Conservation (phyloP, 2,888 invertebrate species). For the Ophioninae sp. region DNA sequence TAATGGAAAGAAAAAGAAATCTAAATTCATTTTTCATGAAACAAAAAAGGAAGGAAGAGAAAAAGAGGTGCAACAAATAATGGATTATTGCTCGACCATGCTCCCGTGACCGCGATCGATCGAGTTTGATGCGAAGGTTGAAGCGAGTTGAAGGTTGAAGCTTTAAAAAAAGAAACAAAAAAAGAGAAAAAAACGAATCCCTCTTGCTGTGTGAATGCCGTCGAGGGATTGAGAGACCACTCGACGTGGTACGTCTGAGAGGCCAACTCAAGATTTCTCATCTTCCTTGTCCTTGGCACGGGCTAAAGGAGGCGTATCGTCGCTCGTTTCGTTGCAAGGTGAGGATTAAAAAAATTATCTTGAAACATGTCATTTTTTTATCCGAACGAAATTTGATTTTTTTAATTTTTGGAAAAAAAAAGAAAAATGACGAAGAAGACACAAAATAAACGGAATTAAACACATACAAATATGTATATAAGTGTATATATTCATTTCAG, state of each 20-base stretch:
- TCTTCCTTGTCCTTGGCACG: constrained; percentile 27
- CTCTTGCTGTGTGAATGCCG: not conserved
- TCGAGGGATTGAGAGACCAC: constrained; percentile 40
- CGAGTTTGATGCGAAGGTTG: constrained; percentile 24
- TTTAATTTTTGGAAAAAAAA: not conserved
- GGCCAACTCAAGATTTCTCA: constrained; percentile 41
- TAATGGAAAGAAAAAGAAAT: not conserved
- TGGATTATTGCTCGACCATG: not conserved
- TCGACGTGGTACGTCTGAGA: constrained; percentile 23
- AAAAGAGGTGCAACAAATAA: constrained; percentile 7
- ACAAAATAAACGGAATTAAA: not conserved
- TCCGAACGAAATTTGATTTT: not conserved
- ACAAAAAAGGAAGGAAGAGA: constrained; percentile 1
- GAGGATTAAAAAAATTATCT: constrained; percentile 10
- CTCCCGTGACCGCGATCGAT: not conserved
- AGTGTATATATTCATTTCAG: constrained; percentile 22
- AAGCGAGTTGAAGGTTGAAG: not conserved
- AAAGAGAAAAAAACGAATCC: not conserved
- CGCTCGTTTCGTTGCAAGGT: constrained; percentile 6
- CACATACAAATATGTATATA: not conserved
- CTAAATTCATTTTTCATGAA: not conserved
- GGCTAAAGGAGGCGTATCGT: constrained; percentile 6
- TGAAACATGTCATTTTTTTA: constrained; percentile 2
- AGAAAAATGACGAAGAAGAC: not conserved
- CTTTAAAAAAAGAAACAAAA: constrained; percentile 2